phyloP scores from a whole-genome alignment of 2,888 invertebrate genomes.

The Microdon myrmicae region DNA sequence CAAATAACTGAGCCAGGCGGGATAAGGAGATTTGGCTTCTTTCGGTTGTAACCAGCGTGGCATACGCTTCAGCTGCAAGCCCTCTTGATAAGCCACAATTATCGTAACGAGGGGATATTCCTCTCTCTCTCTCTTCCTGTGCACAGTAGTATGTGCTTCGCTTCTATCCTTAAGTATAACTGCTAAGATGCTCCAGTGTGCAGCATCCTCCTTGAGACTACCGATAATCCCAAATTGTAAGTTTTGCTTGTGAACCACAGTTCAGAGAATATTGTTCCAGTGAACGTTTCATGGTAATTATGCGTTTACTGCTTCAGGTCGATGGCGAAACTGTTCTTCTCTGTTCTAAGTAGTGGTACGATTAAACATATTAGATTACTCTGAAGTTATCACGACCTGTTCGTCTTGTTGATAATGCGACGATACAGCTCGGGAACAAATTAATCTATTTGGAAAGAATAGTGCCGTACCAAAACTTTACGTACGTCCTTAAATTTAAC shows the following conservation, averaged over 20 bases:
- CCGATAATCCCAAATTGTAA: slow-evolving; percentile 7
- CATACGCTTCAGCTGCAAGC: slow-evolving; percentile 27
- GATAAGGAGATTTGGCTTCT: background rate
- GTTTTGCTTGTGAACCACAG: slow-evolving; percentile 3
- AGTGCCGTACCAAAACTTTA: too few species aligned
- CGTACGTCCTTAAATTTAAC: too few species aligned
- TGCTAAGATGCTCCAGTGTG: background rate
- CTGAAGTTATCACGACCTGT: too few species aligned
- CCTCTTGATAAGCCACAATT: slow-evolving; percentile 49
- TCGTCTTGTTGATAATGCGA: too few species aligned
- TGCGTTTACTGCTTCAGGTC: slow-evolving; percentile 25
- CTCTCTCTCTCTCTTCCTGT: slow-evolving; percentile 22
- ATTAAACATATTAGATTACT: too few species aligned
- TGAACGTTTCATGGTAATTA: slow-evolving; percentile 34
- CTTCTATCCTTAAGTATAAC: background rate
- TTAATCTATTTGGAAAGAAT: too few species aligned
- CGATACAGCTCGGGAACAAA: too few species aligned
- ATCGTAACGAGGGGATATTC: slow-evolving; percentile 47
- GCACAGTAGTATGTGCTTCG: slow-evolving; percentile 8
- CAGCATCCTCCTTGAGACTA: slow-evolving; percentile 6
- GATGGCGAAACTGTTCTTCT: too few species aligned
- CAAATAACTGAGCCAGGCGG: slow-evolving; percentile 15
- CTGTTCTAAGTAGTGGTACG: too few species aligned
- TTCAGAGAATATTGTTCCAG: slow-evolving; percentile 11
- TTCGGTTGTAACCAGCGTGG: background rate